phyloP scores from a whole-genome alignment of 2,797 vertebrate species.

The Sebastes diaconus region DNA sequence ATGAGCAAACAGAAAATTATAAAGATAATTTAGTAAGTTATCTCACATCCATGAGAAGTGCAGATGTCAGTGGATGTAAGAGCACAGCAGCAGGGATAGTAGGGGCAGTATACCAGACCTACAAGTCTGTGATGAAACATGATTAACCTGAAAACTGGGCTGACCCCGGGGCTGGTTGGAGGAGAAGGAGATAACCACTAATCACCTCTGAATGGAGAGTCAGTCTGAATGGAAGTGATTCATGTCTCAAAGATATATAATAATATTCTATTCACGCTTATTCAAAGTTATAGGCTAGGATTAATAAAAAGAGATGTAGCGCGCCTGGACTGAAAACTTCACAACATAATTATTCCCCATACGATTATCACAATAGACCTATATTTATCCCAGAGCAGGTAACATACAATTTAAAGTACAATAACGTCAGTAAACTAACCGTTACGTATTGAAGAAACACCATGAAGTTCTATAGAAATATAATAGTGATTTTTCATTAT shows the following conservation, averaged over 20 bases:
- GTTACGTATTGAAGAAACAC: neutral
- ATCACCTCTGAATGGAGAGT: constrained; percentile 4
- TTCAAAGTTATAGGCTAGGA: neutral
- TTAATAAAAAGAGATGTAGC: neutral
- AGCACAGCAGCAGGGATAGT: neutral
- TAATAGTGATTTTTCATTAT: neutral
- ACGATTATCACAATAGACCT: neutral
- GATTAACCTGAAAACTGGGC: constrained; percentile 60
- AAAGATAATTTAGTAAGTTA: neutral
- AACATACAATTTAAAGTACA: neutral
- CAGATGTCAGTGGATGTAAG: neutral
- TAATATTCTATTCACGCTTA: neutral
- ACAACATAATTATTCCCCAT: neutral
- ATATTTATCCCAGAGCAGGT: neutral
- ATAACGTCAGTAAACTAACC: neutral
- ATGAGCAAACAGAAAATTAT: neutral
- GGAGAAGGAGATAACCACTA: constrained; percentile 20
- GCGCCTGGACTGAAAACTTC: neutral
- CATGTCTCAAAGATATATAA: neutral
- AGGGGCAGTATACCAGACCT: neutral
- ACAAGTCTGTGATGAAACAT: constrained; percentile 39
- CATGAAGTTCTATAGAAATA: neutral
- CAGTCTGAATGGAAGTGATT: neutral
- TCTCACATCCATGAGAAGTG: neutral
- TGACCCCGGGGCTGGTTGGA: constrained; percentile 15